phyloP scores from a whole-genome alignment of 2,888 invertebrate species.

The Amphiduros pacificus region DNA sequence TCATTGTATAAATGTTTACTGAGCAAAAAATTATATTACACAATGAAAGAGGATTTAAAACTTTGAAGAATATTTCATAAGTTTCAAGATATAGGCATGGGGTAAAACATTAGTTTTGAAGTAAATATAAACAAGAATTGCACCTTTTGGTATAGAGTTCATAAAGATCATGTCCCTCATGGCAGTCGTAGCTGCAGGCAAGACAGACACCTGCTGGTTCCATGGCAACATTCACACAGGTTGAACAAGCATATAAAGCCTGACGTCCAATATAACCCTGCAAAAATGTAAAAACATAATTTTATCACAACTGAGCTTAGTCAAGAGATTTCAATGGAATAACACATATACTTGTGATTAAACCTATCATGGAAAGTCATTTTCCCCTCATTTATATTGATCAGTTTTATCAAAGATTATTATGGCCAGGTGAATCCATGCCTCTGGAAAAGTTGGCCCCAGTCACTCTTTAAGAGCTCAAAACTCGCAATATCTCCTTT shows the following conservation, averaged over 20 bases:
- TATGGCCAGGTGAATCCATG: too few species aligned
- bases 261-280: constrained; percentile 91
- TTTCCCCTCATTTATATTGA: too few species aligned
- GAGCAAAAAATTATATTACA: too few species aligned
- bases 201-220: constrained; percentile 83
- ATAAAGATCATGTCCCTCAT: constrained; percentile 91
- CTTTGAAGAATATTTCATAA: too few species aligned
- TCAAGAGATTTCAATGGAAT: background rate
- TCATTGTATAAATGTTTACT: too few species aligned
- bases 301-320: background rate
- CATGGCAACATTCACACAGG: constrained; percentile 68
- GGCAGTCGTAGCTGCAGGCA: constrained; percentile 91
- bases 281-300: constrained; percentile 14
- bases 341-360: background rate
- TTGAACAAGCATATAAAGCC: constrained; percentile 90
- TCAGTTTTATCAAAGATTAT: too few species aligned
- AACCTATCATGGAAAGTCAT: too few species aligned
- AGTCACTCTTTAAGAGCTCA: too few species aligned
- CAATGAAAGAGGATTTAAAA: too few species aligned
- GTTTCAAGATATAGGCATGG: too few species aligned
- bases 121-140: background rate
- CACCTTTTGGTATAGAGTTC: constrained; percentile 89
- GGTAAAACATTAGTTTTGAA: background rate
- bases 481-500: too few species aligned
- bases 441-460: too few species aligned